These are phyloP conservation scores for Acomys russatus DNA, from an alignment of 2,797 vertebrate species.

Conservation along the genomic window DNA sequence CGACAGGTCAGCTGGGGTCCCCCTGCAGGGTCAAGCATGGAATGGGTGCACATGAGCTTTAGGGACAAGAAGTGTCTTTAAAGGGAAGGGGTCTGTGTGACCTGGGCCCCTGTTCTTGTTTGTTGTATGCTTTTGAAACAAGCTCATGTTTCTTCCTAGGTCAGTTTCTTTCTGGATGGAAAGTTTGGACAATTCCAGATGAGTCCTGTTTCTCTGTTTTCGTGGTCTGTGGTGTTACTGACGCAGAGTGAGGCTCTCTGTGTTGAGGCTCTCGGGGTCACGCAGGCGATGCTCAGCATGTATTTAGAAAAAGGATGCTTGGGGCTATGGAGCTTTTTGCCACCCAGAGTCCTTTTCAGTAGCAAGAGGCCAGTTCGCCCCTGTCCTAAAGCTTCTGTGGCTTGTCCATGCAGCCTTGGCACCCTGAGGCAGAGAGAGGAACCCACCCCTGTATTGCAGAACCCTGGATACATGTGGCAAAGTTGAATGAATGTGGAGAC, in stretches of 20 bases:
- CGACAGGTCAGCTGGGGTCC: neutral
- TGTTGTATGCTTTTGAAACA: neutral
- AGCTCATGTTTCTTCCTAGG: neutral
- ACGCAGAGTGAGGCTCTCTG: no score
- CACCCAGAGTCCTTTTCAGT: neutral
- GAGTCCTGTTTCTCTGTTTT: neutral
- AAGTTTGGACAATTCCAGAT: neutral
- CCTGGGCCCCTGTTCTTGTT: neutral
- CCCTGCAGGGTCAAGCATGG: accelerated
- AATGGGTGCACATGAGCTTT: neutral
- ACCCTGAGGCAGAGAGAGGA: neutral
- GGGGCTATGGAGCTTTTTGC: neutral
- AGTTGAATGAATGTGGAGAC: neutral
- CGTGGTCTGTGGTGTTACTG: neutral
- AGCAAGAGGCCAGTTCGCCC: no score
- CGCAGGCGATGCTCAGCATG: neutral
- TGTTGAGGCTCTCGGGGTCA: neutral
- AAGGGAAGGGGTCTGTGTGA: neutral
- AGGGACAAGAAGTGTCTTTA: neutral
- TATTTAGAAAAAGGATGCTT: neutral
- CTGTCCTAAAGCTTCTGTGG: neutral
- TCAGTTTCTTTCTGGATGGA: neutral
- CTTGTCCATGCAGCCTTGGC: neutral
- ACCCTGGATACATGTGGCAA: neutral
- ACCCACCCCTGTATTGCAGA: neutral